Base-by-base conservation (phyloP, 2,888 invertebrate genomes). In the Linyphia triangularis region DNA sequence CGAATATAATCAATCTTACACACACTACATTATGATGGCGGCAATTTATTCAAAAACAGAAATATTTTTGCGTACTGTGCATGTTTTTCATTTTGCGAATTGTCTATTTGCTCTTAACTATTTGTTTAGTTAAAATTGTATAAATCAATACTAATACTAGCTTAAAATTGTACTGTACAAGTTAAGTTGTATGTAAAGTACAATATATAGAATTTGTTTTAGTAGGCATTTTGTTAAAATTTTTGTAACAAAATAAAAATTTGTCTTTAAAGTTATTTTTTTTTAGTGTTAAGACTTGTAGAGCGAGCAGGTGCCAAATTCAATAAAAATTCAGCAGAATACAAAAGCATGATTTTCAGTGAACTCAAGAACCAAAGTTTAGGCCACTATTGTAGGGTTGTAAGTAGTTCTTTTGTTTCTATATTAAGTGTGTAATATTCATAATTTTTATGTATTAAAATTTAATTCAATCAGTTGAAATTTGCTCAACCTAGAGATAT, bases 251-350 rank as follows among this genome's bases (percentile, higher is more conserved):
- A 40, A 40, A 40, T 10, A 10, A 40, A 7, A 40, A 10, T 40
- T 40, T 40, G 13, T 40, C 7, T 10, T 10, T 40, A 40, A 10
- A 40, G 7, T 72, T 1, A 26, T 19, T 37, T 5, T 75, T 73
- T 57, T 61, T 0, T 91, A 95, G 94, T 97, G 89, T 93, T 98
- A 67, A 94, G 97, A 91, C 95, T 95, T 85, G 93, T 98, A 70
- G 97, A 97, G 91, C 95, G 95, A 88, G 95, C 96, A 4, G 95
- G 95, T 51, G 91, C 93, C 6, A 92, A 92, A 67, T 92, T 94
- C 4, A 90, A 78, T 40, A 85, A 84, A 37, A 77, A 57, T 43
- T 86, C 82, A 0, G 82, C 85, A 13, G 84, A 82, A 24, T 90
- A 89, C 59, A 79, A 89, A 77, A 79, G 90, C 16, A 94, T 94